Conservation (phyloP, 2,797 vertebrate species). For the Yasuhikotakia modesta region DNA sequence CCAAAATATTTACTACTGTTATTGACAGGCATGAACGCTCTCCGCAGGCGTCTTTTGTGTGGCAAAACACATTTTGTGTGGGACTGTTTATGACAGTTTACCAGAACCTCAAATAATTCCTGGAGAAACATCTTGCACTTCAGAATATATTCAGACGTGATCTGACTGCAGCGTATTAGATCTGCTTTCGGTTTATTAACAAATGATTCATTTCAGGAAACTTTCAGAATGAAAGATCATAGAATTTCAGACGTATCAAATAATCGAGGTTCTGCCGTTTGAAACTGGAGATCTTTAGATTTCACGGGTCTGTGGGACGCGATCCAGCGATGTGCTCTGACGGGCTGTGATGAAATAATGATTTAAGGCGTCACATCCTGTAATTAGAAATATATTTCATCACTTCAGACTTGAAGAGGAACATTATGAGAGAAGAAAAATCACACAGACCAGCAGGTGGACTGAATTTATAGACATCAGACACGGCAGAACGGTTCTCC, state of each 20-base stretch:
- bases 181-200: neutral
- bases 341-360: neutral
- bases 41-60: too few species aligned
- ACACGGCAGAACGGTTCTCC: constrained; percentile 61
- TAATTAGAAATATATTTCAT: constrained; percentile 19
- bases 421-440: constrained; percentile 40
- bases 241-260: neutral
- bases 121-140: too few species aligned
- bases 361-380: constrained; percentile 3
- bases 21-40: too few species aligned
- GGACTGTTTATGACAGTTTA: neutral
- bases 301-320: neutral
- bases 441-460: constrained; percentile 61
- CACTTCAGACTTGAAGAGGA: constrained; percentile 16
- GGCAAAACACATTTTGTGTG: too few species aligned
- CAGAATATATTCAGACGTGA: too few species aligned
- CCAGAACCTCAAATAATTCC: neutral
- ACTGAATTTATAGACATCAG: constrained; percentile 61
- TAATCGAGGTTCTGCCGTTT: neutral
- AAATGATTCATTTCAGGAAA: constrained; percentile 8
- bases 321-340: too few species aligned
- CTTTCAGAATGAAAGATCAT: neutral
- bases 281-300: neutral
- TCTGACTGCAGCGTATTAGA: neutral
- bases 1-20: neutral